A percentile compares a stretch with the other conserved stretches of the same genome.
phyloP scores from a whole-genome alignment of 2,113 vertebrate species.

The Channa maculata region DNA sequence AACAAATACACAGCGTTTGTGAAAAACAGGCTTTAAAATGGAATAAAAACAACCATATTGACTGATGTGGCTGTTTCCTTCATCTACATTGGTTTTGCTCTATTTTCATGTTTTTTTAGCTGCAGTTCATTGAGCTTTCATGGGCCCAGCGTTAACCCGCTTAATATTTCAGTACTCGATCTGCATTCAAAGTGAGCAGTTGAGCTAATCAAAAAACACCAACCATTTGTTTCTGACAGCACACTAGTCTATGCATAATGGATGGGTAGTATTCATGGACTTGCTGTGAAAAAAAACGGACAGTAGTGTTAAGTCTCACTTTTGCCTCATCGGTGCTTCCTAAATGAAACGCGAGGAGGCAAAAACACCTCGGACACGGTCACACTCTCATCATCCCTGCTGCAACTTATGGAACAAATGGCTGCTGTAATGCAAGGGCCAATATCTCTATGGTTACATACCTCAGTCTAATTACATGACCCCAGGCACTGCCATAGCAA shows the following conservation, averaged over 20 bases:
- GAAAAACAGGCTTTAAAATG: too few relatives aligned
- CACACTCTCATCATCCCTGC: conserved; percentile 41
- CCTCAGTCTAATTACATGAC: conserved; percentile 68
- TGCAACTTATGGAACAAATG: conserved; percentile 47
- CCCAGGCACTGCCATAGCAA: conserved; percentile 72
- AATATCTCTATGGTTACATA: conserved; percentile 77
- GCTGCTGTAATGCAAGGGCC: conserved; percentile 47
- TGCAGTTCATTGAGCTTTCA: not conserved
- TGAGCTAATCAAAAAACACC: not conserved
- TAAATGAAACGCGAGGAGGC: too few relatives aligned
- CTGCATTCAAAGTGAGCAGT: not conserved
- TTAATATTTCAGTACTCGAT: not conserved
- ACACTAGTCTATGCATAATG: not conserved
- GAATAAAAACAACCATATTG: too few relatives aligned
- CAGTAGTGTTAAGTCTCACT: not conserved
- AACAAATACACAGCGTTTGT: too few relatives aligned
- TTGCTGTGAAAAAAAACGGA: too few relatives aligned
- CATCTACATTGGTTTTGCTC: not conserved
- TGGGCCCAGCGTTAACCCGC: not conserved
- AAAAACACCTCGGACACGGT: not conserved
- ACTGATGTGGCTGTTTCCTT: not conserved
- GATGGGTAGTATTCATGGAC: not conserved
- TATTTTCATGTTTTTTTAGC: not conserved
- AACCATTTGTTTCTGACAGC: too few relatives aligned
- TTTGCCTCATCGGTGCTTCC: not conserved